Base-by-base conservation (phyloP, 2,888 invertebrate species). In the Ectemnius lituratus region DNA sequence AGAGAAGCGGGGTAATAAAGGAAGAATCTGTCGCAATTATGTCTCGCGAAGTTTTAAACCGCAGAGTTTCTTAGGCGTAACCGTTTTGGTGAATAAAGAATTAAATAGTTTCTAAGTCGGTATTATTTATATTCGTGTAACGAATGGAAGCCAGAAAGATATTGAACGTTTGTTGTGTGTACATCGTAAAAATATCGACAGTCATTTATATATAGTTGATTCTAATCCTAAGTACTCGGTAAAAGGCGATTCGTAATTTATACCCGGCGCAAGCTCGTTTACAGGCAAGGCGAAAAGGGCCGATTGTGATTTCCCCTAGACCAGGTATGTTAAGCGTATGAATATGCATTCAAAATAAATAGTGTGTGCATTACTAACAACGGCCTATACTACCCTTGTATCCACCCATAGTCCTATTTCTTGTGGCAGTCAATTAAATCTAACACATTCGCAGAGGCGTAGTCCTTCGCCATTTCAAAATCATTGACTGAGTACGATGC, bases 281-380 rank as follows among this genome's bases (percentile, higher is more conserved):
- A 67, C 62, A 45, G 46, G 81, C 75, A 75, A 70, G 67, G 47
- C 68, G 74, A 70, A 75, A 61, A 73, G 59, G 62, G 86, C 86
- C 85, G 84, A 88, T 88, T 90, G 88, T 90, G 88, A 90, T 89
- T 90, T 86, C 85, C 86, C 87, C 88, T 89, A 88, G 87, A 84
- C 85, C 88, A 90, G 85, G 83, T 88, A 90, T 88, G 85, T 88
- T 89, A 88, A 88, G 85, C 88, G 87, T 88, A 88, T 85, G 86
- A 88, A 88, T 88, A 88, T 90, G 87, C 87, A 89, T 89, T 90
- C 86, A 86, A 89, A 90, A 90, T 90, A 90, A 89, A 90, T 89
- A 88, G 88, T 87, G 88, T 89, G 88, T 89, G 87, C 87, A 89
- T 88, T 88, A 86, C 73, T 79, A 80, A 75, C 62, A 20, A 66